Evolutionary conservation across 2,113 vertebrate genomes (phyloP), one percentile per base, ranked within the genome.

Genomic region (Pycnonotus jocosus): DNA sequence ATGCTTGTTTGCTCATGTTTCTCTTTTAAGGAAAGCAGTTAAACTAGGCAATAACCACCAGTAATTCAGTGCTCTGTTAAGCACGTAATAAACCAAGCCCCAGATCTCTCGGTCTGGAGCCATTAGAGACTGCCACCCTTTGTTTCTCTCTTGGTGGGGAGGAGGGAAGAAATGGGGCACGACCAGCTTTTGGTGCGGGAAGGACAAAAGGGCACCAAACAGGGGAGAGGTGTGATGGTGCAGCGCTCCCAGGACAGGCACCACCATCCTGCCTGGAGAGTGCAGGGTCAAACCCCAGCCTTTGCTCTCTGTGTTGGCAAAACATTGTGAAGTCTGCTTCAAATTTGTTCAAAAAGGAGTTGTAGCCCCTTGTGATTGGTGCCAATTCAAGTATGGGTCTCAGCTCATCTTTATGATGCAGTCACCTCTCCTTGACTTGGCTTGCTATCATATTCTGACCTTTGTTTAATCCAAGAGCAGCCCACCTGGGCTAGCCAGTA

Each of bases 41-140:
- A 94, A 90, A 85, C 57, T 18, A n/a, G 78, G 88, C 93, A 92
- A 76, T 95, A 94, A 95, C 90, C 70, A 91, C 70, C 74, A 69
- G 74, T 72, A 95, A 96, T 96, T 96, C 95, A 93, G 78, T 69
- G 96, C 96, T 96, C 79, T 35, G 58, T 85, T 96, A 88, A 96
- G 96, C 86, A 14, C 85, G 89, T 95, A 93, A 95, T 95, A 96
- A 97, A 95, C 48, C 73, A 84, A 89, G 90, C 77, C 65, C 78
- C 50, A 66, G 50, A 61, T 89, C 92, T 81, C 66, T 90, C 0
- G 0, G 25, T 87, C n/a, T 89, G 0, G 1, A 95, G 69, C 77
- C 53, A 28, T 79, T 79, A 64, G 38, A 89, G 60, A 81, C 78
- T 95, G 81, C 48, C 1, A n/a, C 66, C 81, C 71, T 84, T 95